phyloP scores from a whole-genome alignment of 2,888 invertebrate genomes.

The Mesorhabditis spiculigera region DNA sequence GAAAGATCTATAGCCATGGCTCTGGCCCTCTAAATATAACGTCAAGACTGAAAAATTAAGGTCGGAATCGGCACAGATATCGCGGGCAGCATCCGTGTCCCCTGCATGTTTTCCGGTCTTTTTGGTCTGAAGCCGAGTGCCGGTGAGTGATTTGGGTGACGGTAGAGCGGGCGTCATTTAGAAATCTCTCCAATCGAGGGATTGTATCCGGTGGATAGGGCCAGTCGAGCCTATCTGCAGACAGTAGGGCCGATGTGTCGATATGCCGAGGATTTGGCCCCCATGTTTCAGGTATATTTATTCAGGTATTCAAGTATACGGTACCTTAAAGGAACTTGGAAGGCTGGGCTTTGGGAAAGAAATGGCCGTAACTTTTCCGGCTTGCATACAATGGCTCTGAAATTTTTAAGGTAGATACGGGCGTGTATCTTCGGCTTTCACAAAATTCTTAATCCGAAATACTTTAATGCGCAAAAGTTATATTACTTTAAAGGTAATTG shows the following conservation, averaged over 20 bases:
- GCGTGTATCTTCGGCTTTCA: no score
- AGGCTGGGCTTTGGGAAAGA: no score
- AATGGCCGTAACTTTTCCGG: no score
- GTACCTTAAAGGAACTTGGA: no score
- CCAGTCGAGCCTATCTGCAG: not conserved
- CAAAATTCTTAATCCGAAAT: no score
- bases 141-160: not conserved
- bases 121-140: not conserved
- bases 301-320: no score
- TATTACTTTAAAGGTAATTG: no score
- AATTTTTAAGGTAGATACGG: no score
- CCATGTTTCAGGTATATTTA: not conserved
- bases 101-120: not conserved
- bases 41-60: not conserved
- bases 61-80: slow-evolving; percentile 1
- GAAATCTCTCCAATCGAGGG: slow-evolving; percentile 1
- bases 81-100: slow-evolving; percentile 5
- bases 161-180: not conserved
- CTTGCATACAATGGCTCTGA: no score
- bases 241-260: not conserved
- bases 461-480: no score
- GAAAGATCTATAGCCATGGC: not conserved
- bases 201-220: not conserved
- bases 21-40: not conserved
- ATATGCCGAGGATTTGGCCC: slow-evolving; percentile 2